Evolutionary conservation across 2,113 vertebrate genomes (phyloP), one percentile per base, ranked within the genome.

Genomic region (Craseonycteris thonglongyai): DNA sequence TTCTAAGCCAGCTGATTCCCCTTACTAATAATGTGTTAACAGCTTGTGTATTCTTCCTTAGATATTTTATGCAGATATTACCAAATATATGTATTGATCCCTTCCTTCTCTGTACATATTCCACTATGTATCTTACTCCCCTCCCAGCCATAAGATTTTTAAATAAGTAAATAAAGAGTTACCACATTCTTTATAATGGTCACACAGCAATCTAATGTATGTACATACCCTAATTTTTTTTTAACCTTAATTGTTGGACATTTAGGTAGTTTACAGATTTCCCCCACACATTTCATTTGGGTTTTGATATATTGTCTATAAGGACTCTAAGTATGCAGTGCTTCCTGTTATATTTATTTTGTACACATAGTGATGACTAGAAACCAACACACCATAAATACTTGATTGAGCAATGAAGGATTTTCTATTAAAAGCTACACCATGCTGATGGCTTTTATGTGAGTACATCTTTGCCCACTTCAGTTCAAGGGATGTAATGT

Each of bases 341-440:
- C 30, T 61, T 90, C 33, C 76, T 65, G 42, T 74, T 84, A 14
- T 68, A 66, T 79, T 54, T 86, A 24, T 76, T 78, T 80, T 89
- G 24, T 79, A 11, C 8, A 51, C 9, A 28, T 16, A 47, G 19
- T 68, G 16, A 63, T 86, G 76, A 54, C 68, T 65, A 61, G 76
- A 94, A 84, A 74, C 51, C 21, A 78, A 35, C 45, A 35, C 26
- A 63, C 10, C 30, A 13, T 82, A 86, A 80, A 86, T 63, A 28
- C 24, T 40, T 86, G 72, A 61, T 38, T 85, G 68, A 75, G 12
- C 11, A 68, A 28, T 75, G 68, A 47, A 75, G 49, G 11, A 30
- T 92, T 94, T 90, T 86, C 33, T 81, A 54, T 66, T n/a, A 33
- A 49, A 95, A 58, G 38, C 21, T 90, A 61, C 76, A 88, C 19